Evolutionary conservation across 2,113 vertebrate genomes (phyloP).

Genomic region (Pseudopodoces humilis): DNA sequence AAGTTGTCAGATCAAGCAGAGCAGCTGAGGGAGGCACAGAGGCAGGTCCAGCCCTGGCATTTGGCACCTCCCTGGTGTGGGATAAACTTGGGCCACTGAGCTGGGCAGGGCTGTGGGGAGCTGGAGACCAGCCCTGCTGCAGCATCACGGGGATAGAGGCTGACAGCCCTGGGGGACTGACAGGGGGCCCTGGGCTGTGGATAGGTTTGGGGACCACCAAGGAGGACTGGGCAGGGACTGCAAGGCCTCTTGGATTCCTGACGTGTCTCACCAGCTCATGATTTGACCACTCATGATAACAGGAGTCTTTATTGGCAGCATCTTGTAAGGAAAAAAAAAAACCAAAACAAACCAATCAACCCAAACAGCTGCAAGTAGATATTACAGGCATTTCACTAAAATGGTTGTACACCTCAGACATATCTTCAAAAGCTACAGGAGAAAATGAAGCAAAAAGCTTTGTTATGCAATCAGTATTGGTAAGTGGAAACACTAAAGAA

Average conservation of each 20-base stretch:
- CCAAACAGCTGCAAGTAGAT: neutral
- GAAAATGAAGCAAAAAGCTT: neutral
- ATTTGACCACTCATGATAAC: neutral
- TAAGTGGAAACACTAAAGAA: neutral
- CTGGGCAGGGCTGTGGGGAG: neutral
- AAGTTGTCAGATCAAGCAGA: neutral
- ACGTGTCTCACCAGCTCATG: neutral
- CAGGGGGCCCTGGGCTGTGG: too few relatives aligned
- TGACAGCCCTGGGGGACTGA: neutral
- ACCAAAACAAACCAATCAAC: accelerated
- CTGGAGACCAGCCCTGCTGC: neutral
- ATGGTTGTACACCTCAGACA: neutral
- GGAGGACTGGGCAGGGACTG: neutral
- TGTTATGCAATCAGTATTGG: neutral
- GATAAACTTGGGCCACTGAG: accelerated
- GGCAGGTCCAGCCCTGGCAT: neutral
- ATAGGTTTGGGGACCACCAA: neutral
- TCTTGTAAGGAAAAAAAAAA: neutral
- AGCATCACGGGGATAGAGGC: neutral
- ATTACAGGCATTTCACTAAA: neutral
- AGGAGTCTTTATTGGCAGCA: neutral
- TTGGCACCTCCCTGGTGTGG: accelerated
- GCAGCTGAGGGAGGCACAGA: too few relatives aligned
- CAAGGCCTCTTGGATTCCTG: neutral
- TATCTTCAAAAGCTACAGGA: neutral